Base-by-base conservation (phyloP, 2,113 vertebrate genomes). In the Siniperca chuatsi region DNA sequence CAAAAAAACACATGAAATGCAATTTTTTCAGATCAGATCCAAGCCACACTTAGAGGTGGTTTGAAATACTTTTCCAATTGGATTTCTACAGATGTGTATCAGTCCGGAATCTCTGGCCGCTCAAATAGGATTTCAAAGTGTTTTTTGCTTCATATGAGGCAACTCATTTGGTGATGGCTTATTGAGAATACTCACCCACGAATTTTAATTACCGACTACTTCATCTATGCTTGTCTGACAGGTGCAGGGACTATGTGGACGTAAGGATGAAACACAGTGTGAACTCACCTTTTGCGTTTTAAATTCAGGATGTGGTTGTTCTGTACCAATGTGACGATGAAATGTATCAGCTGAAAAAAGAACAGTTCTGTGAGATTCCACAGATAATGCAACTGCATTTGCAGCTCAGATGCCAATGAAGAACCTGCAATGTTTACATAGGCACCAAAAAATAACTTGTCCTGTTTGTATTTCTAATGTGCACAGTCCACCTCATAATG, bases 301-400 rank as follows among this genome's bases (percentile, higher is more conserved):
- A 99, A 92, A 88, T 98, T 99, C 83, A 99, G 95, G 86, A 99
- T 95, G 3, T 95, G 97, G 90, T 99, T 99, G 94, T 97, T 99
- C 92, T 98, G 97, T 76, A 98, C 98, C 94, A 99, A 90, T 2
- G 97, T 98, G 88, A 99, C 95, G 90, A 99, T 98, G 88, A 99
- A 99, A 50, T 99, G 98, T 55, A 99, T 97, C 88, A 99, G 96
- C 98, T 99, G 79, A 42, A 92, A 92, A 35, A 90, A 62, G 10
- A 73, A 1, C 1, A 75, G 9, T 3, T 6, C 12, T 13, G 13
- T 29, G 15, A 35, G 55, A 75, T 13, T 58, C 9, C n/a, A 44
- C 13, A 52, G 16, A 48, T 58, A n/a, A 68, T 6, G 1, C 62
- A 58, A 40, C 6, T 37, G 42, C 65, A 42, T 54, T 9, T 58